A percentile compares a stretch with the other conserved stretches of the same genome.
Evolutionary conservation across 37 sponge, comb jelly and placozoan genomes (phyloP).

Genomic region (Petrosia ficiformis): DNA sequence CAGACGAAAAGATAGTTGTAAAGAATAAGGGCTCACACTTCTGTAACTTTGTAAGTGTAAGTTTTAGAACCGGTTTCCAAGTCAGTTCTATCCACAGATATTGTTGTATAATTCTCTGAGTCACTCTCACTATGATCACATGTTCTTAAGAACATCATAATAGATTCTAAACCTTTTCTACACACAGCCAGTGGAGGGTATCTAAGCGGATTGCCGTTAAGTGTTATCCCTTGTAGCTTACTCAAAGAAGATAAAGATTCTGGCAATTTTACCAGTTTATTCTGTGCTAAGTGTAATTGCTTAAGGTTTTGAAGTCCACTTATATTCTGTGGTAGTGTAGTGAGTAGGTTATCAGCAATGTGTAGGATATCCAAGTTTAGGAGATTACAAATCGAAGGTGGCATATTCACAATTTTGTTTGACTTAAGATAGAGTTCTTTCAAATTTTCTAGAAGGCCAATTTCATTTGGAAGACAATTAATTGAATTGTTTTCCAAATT

Average conservation of each 20-base stretch:
- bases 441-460: conserved; percentile 22
- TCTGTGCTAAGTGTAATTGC: conserved; percentile 46
- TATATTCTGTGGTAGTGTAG: conserved; percentile 14
- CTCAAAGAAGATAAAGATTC: conserved; percentile 3
- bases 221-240: conserved; percentile 33
- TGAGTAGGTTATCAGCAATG: conserved; percentile 29
- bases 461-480: conserved; percentile 28
- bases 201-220: conserved; percentile 42
- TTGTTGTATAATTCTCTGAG: too few relatives aligned
- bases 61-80: too few relatives aligned
- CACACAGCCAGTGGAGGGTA: conserved; percentile 54
- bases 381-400: conserved; percentile 13
- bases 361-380: conserved; percentile 29
- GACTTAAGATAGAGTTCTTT: conserved; percentile 20
- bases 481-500: conserved; percentile 42
- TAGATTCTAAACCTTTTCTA: conserved; percentile 16
- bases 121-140: too few relatives aligned
- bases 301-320: conserved; percentile 22
- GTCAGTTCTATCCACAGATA: too few relatives aligned
- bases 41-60: too few relatives aligned
- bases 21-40: too few relatives aligned
- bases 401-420: conserved; percentile 18
- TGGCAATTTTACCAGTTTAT: conserved; percentile 35
- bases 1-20: too few relatives aligned
- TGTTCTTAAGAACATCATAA: too few relatives aligned